Evolutionary conservation across 2,888 invertebrate genomes (phyloP), one percentile per base, ranked within the genome.

Genomic region (Ochlodes sylvanus): DNA sequence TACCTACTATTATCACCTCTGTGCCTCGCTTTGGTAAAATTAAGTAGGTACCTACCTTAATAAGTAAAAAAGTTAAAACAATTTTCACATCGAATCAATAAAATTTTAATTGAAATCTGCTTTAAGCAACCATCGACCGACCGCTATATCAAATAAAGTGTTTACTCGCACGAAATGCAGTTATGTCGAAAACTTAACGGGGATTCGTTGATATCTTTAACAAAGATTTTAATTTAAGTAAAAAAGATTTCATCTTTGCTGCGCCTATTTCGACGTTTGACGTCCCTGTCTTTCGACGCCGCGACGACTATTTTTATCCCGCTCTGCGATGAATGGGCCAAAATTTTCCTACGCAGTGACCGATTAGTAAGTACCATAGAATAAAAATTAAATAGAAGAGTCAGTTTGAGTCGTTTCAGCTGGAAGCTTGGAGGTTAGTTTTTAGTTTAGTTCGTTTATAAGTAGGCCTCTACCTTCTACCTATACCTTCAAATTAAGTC

Each of bases 331-430:
- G 62, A 62, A 62, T 62, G 52, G 47, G 50, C 62, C 62, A 62
- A 62, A 62, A 62, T 62, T 62, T 62, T 62, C 52, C 62, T 34
- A 62, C 38, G 54, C 54, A n/a, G 50, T 12, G 47, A 38, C 61
- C 47, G 61, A 50, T 50, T 19, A 54, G 27, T 52, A 10, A 54
- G 54, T 32, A n/a, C 7, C 27, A 15, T 54, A 54, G 54, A 54
- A n/a, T 54, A 54, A 7, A 32, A 32, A n/a, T n/a, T 6, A 6
- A n/a, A 32, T 54, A 54, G 54, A 54, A 32, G n/a, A 15, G 32
- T 1, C 32, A 32, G 10, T 10, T 10, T 38, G 34, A 34, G 7
- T 34, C 7, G 6, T 38, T 38, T 38, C 7, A 9, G 9, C 32
- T 32, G 32, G 3, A 32, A 6, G 4, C 4, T 38, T 7, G 10